phyloP scores from a whole-genome alignment of 2,113 vertebrate species.

The Melanotaenia duboulayi region DNA sequence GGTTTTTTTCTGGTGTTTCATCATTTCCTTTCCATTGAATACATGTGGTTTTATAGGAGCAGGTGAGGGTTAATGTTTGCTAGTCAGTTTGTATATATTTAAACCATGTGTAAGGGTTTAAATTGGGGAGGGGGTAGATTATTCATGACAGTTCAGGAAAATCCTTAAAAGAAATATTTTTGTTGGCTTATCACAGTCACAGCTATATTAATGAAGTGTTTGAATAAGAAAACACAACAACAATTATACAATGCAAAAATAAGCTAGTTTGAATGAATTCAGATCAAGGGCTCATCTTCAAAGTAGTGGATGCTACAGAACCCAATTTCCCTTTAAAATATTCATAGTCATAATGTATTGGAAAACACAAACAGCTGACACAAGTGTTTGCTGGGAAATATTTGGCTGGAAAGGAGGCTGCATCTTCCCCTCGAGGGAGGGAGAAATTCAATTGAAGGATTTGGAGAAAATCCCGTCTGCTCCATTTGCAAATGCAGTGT shows the following conservation, averaged over 20 bases:
- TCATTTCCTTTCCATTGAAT: too few relatives aligned
- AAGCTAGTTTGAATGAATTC: slow-evolving; percentile 8
- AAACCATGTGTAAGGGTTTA: too few relatives aligned
- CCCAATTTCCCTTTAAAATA: slow-evolving; percentile 57
- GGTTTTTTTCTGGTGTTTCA: too few relatives aligned
- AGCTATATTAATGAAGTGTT: too few relatives aligned
- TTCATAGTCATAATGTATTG: slow-evolving; percentile 65
- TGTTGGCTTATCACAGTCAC: background rate
- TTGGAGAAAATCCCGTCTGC: slow-evolving; percentile 72
- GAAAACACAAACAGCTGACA: slow-evolving; percentile 72
- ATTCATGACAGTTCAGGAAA: slow-evolving; percentile 26
- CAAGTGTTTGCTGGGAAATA: slow-evolving; percentile 68
- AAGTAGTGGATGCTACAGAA: slow-evolving; percentile 29
- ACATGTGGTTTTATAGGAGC: too few relatives aligned
- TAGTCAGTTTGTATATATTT: too few relatives aligned
- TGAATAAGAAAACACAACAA: too few relatives aligned
- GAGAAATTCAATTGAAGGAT: slow-evolving; percentile 71
- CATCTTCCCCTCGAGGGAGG: slow-evolving; percentile 45
- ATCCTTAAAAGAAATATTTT: background rate
- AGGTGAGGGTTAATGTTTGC: too few relatives aligned
- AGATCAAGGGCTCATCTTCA: slow-evolving; percentile 17
- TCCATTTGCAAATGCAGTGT: slow-evolving; percentile 61
- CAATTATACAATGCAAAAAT: background rate
- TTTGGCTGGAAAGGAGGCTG: slow-evolving; percentile 52
- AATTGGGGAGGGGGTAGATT: too few relatives aligned